Conservation (phyloP, 1,140 invertebrate species). For the Meloidogyne floridensis region DNA sequence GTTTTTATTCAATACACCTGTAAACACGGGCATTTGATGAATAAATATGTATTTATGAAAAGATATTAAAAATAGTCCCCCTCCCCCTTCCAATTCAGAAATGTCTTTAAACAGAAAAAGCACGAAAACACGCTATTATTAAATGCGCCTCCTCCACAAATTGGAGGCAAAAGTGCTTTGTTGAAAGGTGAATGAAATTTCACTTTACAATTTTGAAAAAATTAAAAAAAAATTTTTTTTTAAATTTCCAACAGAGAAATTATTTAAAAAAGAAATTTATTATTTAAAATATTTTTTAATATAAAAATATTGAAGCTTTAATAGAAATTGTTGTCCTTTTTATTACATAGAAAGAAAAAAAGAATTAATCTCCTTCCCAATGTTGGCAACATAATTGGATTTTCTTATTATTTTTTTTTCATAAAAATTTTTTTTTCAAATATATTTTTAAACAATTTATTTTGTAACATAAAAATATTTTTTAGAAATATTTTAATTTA, state of each 20-base stretch:
- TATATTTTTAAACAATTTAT: background rate
- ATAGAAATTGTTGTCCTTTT: background rate
- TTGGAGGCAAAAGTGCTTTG: background rate
- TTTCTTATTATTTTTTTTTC: background rate
- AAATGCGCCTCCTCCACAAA: background rate
- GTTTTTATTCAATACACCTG: too few relatives aligned
- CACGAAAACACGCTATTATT: background rate
- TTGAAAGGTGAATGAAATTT: background rate
- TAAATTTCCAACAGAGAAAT: constrained; percentile 1
- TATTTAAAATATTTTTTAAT: background rate
- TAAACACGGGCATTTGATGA: too few relatives aligned
- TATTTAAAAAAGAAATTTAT: background rate
- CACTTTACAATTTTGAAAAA: too few relatives aligned
- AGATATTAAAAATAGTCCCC: too few relatives aligned
- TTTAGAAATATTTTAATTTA: background rate
- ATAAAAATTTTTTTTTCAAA: background rate
- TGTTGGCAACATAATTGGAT: constrained; percentile 7
- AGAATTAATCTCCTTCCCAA: background rate
- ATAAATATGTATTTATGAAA: too few relatives aligned
- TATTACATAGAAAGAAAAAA: background rate
- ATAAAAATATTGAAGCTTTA: background rate
- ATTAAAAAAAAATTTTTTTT: background rate
- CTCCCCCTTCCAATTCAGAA: background rate
- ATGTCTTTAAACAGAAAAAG: constrained; percentile 6
- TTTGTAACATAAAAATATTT: too few relatives aligned